Evolutionary conservation across 2,888 invertebrate species (phyloP).

Genomic region (Nephrotoma appendiculata): DNA sequence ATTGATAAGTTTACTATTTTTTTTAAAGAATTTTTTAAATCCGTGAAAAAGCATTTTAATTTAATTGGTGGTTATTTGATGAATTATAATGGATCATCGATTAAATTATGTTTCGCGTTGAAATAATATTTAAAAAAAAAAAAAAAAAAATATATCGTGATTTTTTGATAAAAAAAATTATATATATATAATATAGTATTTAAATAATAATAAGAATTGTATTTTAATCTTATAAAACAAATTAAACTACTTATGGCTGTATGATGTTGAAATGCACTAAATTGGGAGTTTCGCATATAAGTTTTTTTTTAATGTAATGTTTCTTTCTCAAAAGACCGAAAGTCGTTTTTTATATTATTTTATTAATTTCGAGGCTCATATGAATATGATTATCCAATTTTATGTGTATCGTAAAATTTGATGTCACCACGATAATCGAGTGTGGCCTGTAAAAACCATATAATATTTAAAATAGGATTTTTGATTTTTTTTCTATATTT

Average conservation of each 20-base stretch:
- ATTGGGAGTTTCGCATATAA: conserved; percentile 13
- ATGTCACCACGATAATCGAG: not conserved
- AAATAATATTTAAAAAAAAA: not conserved
- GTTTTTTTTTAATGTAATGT: conserved; percentile 6
- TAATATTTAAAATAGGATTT: not conserved
- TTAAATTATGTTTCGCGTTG: not conserved
- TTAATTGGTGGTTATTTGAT: not conserved
- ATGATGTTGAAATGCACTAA: conserved; percentile 23
- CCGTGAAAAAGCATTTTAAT: not conserved
- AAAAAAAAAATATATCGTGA: not conserved
- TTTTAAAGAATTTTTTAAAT: not conserved
- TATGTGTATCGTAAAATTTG: not conserved
- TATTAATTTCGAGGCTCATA: not conserved
- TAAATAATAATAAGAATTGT: not conserved
- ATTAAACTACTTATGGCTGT: conserved; percentile 17
- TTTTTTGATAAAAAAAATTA: not conserved
- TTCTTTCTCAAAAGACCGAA: not conserved
- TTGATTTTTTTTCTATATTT: not conserved
- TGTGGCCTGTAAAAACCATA: not conserved
- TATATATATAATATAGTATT: not conserved
- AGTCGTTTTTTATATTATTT: not conserved
- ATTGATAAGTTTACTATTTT: not conserved
- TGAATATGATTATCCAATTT: not conserved
- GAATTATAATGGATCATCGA: not conserved
- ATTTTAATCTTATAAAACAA: conserved; percentile 21